These are phyloP conservation scores for Aphaenogaster rudis DNA, from an alignment of 1,140 invertebrate species.

Conservation along the genomic window DNA sequence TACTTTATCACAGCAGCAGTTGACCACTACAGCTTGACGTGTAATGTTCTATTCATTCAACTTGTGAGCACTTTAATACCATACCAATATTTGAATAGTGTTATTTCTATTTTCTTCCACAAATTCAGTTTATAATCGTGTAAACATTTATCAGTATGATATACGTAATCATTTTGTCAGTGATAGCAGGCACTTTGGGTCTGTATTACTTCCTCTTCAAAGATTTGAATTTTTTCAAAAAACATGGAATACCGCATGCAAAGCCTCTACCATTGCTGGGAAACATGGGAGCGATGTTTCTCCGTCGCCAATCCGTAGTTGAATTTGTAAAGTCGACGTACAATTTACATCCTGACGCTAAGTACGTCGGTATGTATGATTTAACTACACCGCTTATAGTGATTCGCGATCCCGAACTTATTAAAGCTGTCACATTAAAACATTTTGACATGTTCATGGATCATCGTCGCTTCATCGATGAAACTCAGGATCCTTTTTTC, in stretches of 20 bases:
- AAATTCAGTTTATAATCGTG: too few relatives aligned
- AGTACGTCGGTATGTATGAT: constrained; percentile 70
- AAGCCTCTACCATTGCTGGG: neutral
- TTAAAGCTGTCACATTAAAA: constrained; percentile 75
- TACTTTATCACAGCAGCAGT: too few relatives aligned
- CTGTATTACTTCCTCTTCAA: neutral
- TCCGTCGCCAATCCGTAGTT: neutral
- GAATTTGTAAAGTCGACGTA: constrained; percentile 27
- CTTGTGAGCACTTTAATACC: too few relatives aligned
- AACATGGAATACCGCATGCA: neutral
- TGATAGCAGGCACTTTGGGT: too few relatives aligned
- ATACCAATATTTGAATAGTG: too few relatives aligned
- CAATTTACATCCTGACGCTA: constrained; percentile 44
- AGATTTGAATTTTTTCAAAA: neutral
- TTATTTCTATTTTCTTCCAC: too few relatives aligned
- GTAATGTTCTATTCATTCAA: too few relatives aligned
- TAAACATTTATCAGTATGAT: too few relatives aligned
- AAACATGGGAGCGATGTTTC: neutral
- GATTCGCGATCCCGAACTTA: constrained; percentile 80
- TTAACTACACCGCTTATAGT: constrained; percentile 75
- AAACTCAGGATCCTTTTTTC: constrained; percentile 77
- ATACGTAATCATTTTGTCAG: neutral
- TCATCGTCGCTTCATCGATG: constrained; percentile 77
- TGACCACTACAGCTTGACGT: too few relatives aligned
- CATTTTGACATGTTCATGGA: constrained; percentile 80